Percentiles rank a stretch among this genome's conserved stretches.
Evolutionary conservation across 2,888 invertebrate genomes (phyloP).

Genomic region (Lissonota sp.): DNA sequence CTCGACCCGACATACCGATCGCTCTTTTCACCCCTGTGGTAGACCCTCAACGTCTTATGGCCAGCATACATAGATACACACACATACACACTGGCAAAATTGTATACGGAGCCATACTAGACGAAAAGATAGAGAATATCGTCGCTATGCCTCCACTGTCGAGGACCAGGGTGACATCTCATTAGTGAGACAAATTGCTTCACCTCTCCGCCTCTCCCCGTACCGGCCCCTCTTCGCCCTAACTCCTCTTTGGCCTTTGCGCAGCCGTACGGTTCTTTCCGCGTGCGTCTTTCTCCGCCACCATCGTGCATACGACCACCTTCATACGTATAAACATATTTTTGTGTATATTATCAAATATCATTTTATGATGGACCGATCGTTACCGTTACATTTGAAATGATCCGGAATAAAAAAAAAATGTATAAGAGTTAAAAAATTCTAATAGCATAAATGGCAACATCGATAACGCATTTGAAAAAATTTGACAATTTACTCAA

Average conservation of each 20-base stretch:
- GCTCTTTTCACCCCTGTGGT: conserved; percentile 69
- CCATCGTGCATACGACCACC: conserved; percentile 20
- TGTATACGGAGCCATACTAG: neutral
- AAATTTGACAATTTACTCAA: too few relatives aligned
- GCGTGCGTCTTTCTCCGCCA: conserved; percentile 37
- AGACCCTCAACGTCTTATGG: conserved; percentile 48
- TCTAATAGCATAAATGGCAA: too few relatives aligned
- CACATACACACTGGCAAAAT: conserved; percentile 9
- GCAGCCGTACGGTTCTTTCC: conserved; percentile 39
- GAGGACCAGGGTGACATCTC: conserved; percentile 82
- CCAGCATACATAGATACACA: conserved; percentile 8
- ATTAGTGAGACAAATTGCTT: conserved; percentile 84
- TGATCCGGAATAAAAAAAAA: too few relatives aligned
- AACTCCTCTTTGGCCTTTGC: neutral
- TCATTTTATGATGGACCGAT: neutral
- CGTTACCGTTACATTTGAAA: neutral
- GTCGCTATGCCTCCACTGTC: conserved; percentile 71
- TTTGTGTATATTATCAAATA: conserved; percentile 15
- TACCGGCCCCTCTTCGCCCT: conserved; percentile 2
- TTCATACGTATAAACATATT: conserved; percentile 31
- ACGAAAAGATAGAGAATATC: conserved; percentile 49
- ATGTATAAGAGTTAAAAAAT: too few relatives aligned
- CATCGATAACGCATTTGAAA: too few relatives aligned
- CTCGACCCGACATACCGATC: conserved; percentile 70
- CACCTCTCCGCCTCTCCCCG: conserved; percentile 73